Percentiles rank a stretch among this genome's conserved stretches.
These are phyloP conservation scores for Cephus pygmeus DNA, from an alignment of 2,888 invertebrate species.

Conservation along the genomic window DNA sequence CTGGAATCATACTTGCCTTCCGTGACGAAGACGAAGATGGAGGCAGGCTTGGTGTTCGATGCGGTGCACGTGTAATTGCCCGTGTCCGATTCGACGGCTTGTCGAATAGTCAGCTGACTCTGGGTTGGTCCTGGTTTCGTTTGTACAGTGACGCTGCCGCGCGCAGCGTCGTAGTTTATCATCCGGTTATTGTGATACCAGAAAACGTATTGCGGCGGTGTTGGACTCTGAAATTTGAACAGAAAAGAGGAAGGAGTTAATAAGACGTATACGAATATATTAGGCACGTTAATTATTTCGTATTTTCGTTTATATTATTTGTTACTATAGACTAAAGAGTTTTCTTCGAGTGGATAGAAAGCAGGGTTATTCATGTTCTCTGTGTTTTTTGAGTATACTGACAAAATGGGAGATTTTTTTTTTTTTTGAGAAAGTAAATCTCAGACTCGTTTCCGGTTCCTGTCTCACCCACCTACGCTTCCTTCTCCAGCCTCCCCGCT, in stretches of 20 bases:
- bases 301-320: neutral
- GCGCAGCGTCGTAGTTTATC: conserved; percentile 90
- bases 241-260: neutral
- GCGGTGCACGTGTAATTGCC: conserved; percentile 93
- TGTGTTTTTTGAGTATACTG: too few relatives aligned
- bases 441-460: too few relatives aligned
- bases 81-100: conserved; percentile 86
- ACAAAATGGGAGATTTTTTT: too few relatives aligned
- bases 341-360: neutral
- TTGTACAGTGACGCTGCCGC: conserved; percentile 84
- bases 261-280: conserved; percentile 12
- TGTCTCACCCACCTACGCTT: too few relatives aligned
- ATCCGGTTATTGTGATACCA: conserved; percentile 95
- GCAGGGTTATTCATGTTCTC: too few relatives aligned
- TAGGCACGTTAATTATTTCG: neutral
- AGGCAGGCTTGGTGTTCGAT: conserved; percentile 89
- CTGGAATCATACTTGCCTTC: conserved; percentile 75
- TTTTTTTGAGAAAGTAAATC: too few relatives aligned
- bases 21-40: conserved; percentile 90
- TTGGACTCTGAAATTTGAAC: conserved; percentile 79
- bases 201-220: conserved; percentile 93
- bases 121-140: conserved; percentile 89
- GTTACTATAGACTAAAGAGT: neutral
- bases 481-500: too few relatives aligned
- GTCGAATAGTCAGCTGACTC: conserved; percentile 84